Evolutionary conservation across 1,140 invertebrate species (phyloP).

Genomic region (Brachionus rubens): DNA sequence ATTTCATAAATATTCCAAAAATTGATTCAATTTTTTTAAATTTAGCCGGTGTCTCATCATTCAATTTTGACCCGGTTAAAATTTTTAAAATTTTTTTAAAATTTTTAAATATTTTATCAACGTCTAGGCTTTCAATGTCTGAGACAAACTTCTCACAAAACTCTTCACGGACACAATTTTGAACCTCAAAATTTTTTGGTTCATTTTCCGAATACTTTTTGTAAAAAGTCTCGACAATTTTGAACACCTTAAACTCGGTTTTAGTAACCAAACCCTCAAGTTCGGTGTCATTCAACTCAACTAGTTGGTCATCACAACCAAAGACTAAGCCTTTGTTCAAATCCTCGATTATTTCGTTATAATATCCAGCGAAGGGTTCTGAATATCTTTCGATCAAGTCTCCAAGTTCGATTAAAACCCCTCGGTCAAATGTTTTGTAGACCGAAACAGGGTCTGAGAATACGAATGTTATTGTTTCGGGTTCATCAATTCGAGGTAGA

Average conservation of each 20-base stretch:
- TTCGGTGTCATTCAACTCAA: not conserved
- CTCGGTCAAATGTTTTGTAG: no score
- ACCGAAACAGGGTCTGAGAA: no score
- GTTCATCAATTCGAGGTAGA: no score
- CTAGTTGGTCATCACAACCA: no score
- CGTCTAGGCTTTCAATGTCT: not conserved
- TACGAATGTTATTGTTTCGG: no score
- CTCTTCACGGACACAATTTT: not conserved
- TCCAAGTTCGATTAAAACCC: not conserved
- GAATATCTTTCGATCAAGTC: not conserved
- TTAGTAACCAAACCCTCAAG: not conserved
- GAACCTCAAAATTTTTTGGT: not conserved
- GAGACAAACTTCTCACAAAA: not conserved
- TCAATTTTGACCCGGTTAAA: not conserved
- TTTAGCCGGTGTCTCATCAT: not conserved
- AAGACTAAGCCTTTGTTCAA: not conserved
- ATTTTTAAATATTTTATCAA: not conserved
- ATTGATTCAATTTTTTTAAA: not conserved
- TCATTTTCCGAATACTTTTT: conserved; percentile 13
- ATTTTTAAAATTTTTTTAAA: not conserved
- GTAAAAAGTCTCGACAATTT: not conserved
- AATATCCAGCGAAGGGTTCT: not conserved
- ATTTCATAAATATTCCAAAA: not conserved
- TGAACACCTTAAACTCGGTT: not conserved
- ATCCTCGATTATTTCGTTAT: not conserved